A percentile compares a stretch with the other conserved stretches of the same genome.
phyloP scores from a whole-genome alignment of 2,113 vertebrate genomes.

The Rhinolophus ferrumequinum region DNA sequence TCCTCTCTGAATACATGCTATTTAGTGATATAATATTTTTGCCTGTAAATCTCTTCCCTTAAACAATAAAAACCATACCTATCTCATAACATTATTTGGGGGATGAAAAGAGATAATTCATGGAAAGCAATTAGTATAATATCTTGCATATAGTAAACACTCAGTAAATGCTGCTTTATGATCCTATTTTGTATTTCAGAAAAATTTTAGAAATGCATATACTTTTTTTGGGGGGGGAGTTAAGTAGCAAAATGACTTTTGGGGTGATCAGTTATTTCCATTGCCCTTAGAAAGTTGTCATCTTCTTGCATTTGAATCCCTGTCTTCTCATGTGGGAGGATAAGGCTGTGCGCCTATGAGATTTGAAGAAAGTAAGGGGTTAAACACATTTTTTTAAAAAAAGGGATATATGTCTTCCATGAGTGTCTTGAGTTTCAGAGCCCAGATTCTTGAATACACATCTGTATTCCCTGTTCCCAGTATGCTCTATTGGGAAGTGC shows the following conservation, averaged over 20 bases:
- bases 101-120: not conserved
- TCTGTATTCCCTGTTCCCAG: not conserved
- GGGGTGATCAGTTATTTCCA: not conserved
- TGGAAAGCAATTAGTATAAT: not conserved
- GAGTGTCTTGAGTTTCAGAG: not conserved
- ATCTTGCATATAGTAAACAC: not conserved
- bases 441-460: not conserved
- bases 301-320: not conserved
- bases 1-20: not conserved
- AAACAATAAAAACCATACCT: not conserved
- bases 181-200: not conserved
- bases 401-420: not conserved
- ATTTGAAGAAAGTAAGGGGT: not conserved
- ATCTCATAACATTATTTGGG: not conserved
- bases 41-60: not conserved
- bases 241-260: not conserved
- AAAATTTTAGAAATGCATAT: not conserved
- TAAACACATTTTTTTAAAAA: not conserved
- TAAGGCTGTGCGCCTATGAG: not conserved
- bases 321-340: not conserved
- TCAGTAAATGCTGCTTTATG: slow-evolving; percentile 7
- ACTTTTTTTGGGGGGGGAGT: not conserved
- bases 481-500: not conserved
- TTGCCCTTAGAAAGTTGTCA: not conserved
- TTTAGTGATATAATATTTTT: slow-evolving; percentile 4